phyloP scores from a whole-genome alignment of 2,797 vertebrate genomes.

The Oreortyx pictus region DNA sequence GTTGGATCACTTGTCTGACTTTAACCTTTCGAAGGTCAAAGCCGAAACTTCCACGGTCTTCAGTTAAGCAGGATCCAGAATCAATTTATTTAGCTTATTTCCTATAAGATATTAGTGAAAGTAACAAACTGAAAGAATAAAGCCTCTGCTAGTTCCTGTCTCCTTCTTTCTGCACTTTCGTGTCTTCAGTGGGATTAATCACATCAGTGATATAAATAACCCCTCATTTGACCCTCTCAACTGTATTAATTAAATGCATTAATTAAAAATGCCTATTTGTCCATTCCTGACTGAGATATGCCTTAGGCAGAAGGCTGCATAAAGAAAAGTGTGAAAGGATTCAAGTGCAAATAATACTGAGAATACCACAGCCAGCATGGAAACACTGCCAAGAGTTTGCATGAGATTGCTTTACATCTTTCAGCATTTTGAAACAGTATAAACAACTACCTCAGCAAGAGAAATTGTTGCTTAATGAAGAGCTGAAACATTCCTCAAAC shows the following conservation, averaged over 20 bases:
- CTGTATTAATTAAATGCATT: neutral
- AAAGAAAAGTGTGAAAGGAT: neutral
- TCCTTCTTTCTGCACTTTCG: neutral
- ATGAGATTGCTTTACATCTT: neutral
- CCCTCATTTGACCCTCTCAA: neutral
- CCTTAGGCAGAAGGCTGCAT: neutral
- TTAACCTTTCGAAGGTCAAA: neutral
- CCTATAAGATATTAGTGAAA: neutral
- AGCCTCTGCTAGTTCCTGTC: neutral
- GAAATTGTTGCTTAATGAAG: neutral
- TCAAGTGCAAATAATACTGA: neutral
- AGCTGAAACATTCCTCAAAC: neutral
- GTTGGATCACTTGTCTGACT: neutral
- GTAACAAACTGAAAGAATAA: neutral
- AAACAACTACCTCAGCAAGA: neutral
- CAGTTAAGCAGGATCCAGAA: neutral
- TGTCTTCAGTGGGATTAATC: neutral
- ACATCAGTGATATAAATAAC: neutral
- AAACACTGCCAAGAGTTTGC: neutral
- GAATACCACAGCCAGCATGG: neutral
- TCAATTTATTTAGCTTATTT: neutral
- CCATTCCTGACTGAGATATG: neutral
- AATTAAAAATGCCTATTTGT: neutral
- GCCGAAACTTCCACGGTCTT: neutral
- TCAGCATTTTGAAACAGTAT: neutral